phyloP scores from a whole-genome alignment of 2,113 vertebrate genomes.

The Cygnus buccinator region DNA sequence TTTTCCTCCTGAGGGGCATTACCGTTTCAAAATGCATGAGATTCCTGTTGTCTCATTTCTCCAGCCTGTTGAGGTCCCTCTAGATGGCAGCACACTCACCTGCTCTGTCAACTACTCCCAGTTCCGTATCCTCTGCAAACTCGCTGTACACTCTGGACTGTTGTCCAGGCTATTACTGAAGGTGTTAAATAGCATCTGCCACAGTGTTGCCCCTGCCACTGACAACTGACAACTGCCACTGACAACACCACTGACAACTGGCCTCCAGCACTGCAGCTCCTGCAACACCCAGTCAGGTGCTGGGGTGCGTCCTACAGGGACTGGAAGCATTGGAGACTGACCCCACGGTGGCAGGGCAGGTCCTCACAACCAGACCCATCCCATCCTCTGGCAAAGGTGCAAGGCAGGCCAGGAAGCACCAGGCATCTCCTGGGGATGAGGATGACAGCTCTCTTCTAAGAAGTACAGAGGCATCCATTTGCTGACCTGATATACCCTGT shows the following conservation, averaged over 20 bases:
- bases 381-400: not conserved
- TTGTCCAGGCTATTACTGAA: not conserved
- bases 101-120: not conserved
- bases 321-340: not conserved
- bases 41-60: not conserved
- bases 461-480: too few species aligned
- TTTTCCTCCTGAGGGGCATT: not conserved
- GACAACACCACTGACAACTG: not conserved
- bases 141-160: not conserved
- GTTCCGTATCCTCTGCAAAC: not conserved
- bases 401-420: not conserved
- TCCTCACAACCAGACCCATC: not conserved
- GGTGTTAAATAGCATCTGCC: fast-evolving
- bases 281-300: not conserved
- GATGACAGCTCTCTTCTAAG: too few species aligned
- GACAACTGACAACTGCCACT: not conserved
- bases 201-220: not conserved
- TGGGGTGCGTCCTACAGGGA: not conserved
- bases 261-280: not conserved
- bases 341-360: not conserved
- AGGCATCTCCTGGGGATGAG: not conserved
- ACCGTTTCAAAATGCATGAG: not conserved
- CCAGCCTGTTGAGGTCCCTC: not conserved
- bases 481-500: too few species aligned
- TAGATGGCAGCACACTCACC: not conserved